Base-by-base conservation (phyloP, 2,888 invertebrate genomes). In the Cephus nigrinus region DNA sequence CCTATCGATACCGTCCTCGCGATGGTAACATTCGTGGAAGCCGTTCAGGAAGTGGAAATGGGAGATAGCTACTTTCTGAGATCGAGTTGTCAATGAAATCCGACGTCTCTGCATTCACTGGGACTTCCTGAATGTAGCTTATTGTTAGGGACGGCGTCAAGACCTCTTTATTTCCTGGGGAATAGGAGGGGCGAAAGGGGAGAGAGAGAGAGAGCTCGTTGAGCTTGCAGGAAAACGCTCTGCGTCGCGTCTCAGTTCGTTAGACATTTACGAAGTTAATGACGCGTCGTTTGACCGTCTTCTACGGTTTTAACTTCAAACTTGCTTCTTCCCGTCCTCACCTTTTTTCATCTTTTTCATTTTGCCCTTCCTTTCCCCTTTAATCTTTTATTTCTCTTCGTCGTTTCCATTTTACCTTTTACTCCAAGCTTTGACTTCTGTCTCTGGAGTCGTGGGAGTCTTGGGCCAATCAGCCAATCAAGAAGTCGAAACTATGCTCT, bases 241-340 rank as follows among this genome's bases (percentile, higher is more conserved):
- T 73, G 69, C 68, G 75, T 69, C 75, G 82, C 75, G 79, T 80
- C 80, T 81, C 82, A 82, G 84, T 84, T 84, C 84, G 84, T 85
- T 84, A 82, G 83, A 84, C 82, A 69, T 81, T 73, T 78, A 82
- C 79, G 79, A 80, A 83, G 84, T 81, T 83, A 85, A 85, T 85
- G 84, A 85, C 82, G 84, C 82, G 81, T 83, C 82, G 71, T 74
- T 76, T 78, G 78, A 32, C 73, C 79, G 76, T 80, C 79, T 77
- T 77, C 80, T 73, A 75, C 76, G 40, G 69, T 74, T 68, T 69
- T 36, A 74, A 73, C 78, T 36, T 76, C 69, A 71, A 31, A 73
- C 55, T 74, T 36, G 36, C 75, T 68, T 75, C 30, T 35, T 31
- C 68, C 15, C 55, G 12, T 36, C 11, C 35, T 68, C 69, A 69